phyloP scores from a whole-genome alignment of 2,113 vertebrate genomes.

The Tringa solitaria region DNA sequence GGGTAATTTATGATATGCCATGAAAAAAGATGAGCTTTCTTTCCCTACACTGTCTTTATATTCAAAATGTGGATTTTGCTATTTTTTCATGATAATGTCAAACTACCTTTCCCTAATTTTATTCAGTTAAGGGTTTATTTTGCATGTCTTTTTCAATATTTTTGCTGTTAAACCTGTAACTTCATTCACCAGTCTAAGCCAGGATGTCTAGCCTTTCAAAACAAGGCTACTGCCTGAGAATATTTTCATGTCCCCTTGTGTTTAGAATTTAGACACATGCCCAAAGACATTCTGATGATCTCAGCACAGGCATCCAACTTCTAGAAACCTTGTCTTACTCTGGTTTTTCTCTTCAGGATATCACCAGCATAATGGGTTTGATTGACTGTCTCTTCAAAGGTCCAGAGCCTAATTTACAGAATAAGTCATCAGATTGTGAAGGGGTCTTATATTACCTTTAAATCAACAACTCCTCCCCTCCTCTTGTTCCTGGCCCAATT shows the following conservation, averaged over 20 bases:
- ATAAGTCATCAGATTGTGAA: neutral
- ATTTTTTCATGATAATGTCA: neutral
- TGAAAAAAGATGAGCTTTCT: neutral
- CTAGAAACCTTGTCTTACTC: neutral
- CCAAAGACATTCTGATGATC: neutral
- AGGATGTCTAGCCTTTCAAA: neutral
- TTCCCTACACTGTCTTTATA: neutral
- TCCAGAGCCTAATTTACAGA: neutral
- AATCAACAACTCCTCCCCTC: fast-evolving
- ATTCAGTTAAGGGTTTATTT: neutral
- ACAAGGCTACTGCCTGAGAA: neutral
- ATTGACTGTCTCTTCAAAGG: neutral
- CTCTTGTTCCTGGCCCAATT: neutral
- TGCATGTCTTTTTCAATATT: neutral
- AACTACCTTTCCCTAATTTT: neutral
- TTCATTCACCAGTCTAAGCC: neutral
- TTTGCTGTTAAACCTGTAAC: neutral
- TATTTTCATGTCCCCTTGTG: neutral
- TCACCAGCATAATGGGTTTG: neutral
- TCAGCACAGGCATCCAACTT: neutral
- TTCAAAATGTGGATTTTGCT: neutral
- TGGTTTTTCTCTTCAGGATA: neutral
- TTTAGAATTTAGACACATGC: neutral
- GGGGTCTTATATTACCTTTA: neutral
- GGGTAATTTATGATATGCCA: neutral